Conservation (phyloP, 2,888 invertebrate species). For the Altica lythri region DNA sequence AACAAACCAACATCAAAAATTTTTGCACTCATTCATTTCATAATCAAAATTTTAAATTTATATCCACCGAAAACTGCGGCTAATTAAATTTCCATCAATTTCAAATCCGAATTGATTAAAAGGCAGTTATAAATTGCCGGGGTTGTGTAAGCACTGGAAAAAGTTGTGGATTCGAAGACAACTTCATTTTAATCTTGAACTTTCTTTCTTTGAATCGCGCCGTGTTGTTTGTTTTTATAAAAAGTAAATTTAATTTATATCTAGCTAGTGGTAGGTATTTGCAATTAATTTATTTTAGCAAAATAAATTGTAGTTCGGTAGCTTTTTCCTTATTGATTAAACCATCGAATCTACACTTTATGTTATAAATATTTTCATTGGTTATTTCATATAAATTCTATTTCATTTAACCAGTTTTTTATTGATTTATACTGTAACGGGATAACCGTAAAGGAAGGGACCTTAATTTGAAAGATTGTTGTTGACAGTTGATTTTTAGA, state of each 20-base stretch:
- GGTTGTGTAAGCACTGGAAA: slow-evolving; percentile 17
- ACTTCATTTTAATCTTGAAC: slow-evolving; percentile 18
- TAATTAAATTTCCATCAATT: slow-evolving; percentile 27
- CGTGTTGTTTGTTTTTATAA: not conserved
- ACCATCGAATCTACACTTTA: too few relatives aligned
- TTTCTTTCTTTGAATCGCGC: slow-evolving; percentile 5
- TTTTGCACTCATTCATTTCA: slow-evolving; percentile 5
- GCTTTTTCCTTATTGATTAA: too few relatives aligned
- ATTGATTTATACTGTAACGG: too few relatives aligned
- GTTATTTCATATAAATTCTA: too few relatives aligned
- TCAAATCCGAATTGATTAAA: slow-evolving; percentile 22
- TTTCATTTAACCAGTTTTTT: too few relatives aligned
- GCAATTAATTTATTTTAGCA: too few relatives aligned
- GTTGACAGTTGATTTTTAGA: too few relatives aligned
- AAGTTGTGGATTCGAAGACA: slow-evolving; percentile 21
- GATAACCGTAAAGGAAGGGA: too few relatives aligned
- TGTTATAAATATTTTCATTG: too few relatives aligned
- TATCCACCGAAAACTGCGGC: slow-evolving; percentile 17
- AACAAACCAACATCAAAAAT: not conserved
- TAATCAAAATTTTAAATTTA: slow-evolving; percentile 27
- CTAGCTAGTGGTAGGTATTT: not conserved
- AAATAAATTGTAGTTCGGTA: too few relatives aligned
- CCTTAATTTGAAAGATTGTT: too few relatives aligned
- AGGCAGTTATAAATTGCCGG: slow-evolving; percentile 21
- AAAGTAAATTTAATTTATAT: not conserved